Conservation (phyloP, 2,888 invertebrate species). For the Eristalis arbustorum region DNA sequence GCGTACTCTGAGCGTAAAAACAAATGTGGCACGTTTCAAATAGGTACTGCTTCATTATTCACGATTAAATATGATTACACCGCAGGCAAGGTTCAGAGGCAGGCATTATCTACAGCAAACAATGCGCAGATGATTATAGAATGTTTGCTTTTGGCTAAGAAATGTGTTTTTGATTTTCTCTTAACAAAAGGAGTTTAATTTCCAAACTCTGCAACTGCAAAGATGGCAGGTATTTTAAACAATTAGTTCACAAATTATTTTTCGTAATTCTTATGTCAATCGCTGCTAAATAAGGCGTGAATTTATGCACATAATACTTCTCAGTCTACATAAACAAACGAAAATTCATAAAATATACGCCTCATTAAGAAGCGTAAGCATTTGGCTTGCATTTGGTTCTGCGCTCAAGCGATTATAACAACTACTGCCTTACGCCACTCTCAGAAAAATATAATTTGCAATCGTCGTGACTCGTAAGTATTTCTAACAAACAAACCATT, state of each 20-base stretch:
- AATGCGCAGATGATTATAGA: too few species aligned
- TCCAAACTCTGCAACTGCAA: too few species aligned
- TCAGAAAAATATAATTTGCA: background rate
- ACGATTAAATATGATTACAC: too few species aligned
- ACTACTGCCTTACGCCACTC: background rate
- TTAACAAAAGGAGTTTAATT: too few species aligned
- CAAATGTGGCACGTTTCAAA: background rate
- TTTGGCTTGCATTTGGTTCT: background rate
- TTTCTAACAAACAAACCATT: background rate
- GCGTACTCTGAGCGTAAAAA: background rate
- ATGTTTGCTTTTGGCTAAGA: too few species aligned
- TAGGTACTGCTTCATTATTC: too few species aligned
- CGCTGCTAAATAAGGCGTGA: background rate
- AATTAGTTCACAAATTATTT: background rate
- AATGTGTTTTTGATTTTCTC: too few species aligned
- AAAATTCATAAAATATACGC: background rate
- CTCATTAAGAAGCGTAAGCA: background rate
- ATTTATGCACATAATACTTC: background rate
- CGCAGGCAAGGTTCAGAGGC: background rate
- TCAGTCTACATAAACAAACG: background rate
- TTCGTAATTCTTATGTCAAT: background rate
- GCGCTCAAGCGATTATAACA: background rate
- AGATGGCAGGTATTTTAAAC: too few species aligned
- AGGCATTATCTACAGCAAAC: too few species aligned
- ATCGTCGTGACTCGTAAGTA: background rate